Base-by-base conservation (phyloP, 1,140 invertebrate species). In the Phenacoccus solenopsis region DNA sequence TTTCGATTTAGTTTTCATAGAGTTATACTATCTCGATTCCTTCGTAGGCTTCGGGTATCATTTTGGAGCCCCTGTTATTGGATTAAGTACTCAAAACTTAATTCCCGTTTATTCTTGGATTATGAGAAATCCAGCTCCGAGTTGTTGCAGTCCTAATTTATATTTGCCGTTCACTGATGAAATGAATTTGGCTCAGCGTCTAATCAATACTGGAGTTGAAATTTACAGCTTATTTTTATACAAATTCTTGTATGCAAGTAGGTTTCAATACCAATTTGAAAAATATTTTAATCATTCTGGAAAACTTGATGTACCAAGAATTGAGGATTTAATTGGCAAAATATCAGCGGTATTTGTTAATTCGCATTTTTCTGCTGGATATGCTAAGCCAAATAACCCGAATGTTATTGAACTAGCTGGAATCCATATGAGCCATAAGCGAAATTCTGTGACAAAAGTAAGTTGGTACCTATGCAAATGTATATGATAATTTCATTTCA, bases 171-270 rank as follows among this genome's bases (percentile, higher is more conserved):
- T 80, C 28, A 74, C 77, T n/a, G 81, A 80, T 35, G 79, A 80
- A 4, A 84, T 87, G 79, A 78, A 74, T 28, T 84, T 87, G 72
- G 73, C 79, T 4, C 77, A 85, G 32, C 78, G 87, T 32, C n/a
- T 85, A 0, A 73, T 78, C 0, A 88, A 88, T 20, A 22, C 20
- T 20, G 20, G 7, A 59, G 20, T 59, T 20, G n/a, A 22, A 59
- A 59, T 9, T n/a, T 22, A 9, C 4, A 20, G 56, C 4, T 59
- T 16, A n/a, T 20, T 59, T 59, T 59, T 20, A 9, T 59, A 59
- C 5, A 5, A 59, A 59, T 59, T 59, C n/a, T 16, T 20, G 5
- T 59, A 20, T 59, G 20, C 7, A 5, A 5, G 16, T 20, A 20
- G 4, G 4, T 59, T 59, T 24, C 59, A 64, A 64, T 24, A 24